Percentiles rank a stretch among this genome's conserved stretches.
Evolutionary conservation across 2,888 invertebrate genomes (phyloP).

Genomic region (Mesoligia furuncula): DNA sequence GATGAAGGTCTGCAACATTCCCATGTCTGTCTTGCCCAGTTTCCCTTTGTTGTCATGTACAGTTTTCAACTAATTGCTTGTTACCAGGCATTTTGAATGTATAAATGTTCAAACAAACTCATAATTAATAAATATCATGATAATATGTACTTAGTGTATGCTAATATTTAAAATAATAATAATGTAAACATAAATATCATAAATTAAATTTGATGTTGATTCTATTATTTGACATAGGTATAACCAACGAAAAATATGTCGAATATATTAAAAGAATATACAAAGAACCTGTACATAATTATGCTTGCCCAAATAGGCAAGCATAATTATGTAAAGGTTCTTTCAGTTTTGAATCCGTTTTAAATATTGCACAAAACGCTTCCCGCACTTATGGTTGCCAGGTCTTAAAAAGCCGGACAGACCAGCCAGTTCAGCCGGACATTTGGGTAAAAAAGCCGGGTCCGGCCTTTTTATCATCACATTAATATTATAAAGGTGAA

Average conservation of each 20-base stretch:
- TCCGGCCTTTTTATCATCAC: too few relatives aligned
- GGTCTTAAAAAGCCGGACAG: too few relatives aligned
- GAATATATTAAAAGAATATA: neutral
- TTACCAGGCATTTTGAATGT: neutral
- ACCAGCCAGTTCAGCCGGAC: too few relatives aligned
- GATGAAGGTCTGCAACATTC: constrained; percentile 11
- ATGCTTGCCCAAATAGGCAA: neutral
- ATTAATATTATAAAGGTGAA: too few relatives aligned
- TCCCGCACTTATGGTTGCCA: too few relatives aligned
- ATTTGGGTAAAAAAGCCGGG: too few relatives aligned
- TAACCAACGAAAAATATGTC: neutral
- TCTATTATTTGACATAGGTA: too few relatives aligned
- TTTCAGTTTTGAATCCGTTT: neutral
- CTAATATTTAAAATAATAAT: too few relatives aligned
- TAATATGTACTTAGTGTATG: too few relatives aligned
- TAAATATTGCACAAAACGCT: neutral
- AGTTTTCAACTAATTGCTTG: constrained; percentile 4
- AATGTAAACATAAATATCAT: neutral
- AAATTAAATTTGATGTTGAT: neutral
- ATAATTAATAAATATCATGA: neutral
- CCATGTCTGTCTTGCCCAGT: neutral
- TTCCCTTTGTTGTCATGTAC: constrained; percentile 24
- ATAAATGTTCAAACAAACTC: neutral
- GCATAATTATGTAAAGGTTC: neutral
- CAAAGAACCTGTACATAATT: too few relatives aligned